These are phyloP conservation scores for Chaetorhynchus papuensis DNA, from an alignment of 2,113 vertebrate genomes.

Conservation along the genomic window DNA sequence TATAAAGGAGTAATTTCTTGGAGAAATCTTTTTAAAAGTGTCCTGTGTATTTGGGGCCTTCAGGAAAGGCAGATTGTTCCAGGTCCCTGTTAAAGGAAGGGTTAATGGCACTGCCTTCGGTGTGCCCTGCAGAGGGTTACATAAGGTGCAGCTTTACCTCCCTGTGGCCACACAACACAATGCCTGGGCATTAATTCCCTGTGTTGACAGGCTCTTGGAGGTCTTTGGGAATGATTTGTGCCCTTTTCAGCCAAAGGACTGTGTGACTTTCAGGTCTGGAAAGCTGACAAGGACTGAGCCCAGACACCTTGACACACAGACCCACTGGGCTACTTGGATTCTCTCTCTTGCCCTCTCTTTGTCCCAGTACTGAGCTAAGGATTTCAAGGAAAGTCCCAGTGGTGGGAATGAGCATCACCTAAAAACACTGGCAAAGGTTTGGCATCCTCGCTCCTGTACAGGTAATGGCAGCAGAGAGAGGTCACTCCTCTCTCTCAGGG, in stretches of 20 bases:
- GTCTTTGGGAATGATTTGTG: not conserved
- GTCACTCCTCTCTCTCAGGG: not conserved
- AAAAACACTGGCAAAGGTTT: not conserved
- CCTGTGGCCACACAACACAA: not conserved
- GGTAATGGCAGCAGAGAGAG: not conserved
- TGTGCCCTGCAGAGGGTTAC: not conserved
- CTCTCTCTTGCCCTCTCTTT: not conserved
- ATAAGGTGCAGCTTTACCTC: not conserved
- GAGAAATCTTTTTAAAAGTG: fast-evolving
- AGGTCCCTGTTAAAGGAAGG: not conserved
- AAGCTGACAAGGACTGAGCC: not conserved
- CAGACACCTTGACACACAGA: not conserved
- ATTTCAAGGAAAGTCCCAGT: not conserved
- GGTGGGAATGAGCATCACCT: not conserved
- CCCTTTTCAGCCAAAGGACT: not conserved
- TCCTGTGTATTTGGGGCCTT: not conserved
- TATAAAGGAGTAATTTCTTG: not conserved
- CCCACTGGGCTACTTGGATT: not conserved
- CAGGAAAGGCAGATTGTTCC: not conserved
- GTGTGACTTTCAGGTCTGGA: not conserved
- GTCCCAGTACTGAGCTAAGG: fast-evolving
- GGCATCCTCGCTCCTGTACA: not conserved
- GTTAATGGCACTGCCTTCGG: not conserved
- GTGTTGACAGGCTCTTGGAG: not conserved
- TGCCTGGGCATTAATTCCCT: not conserved